Conservation (phyloP, 2,888 invertebrate genomes). For the Chelonus formosanus region DNA sequence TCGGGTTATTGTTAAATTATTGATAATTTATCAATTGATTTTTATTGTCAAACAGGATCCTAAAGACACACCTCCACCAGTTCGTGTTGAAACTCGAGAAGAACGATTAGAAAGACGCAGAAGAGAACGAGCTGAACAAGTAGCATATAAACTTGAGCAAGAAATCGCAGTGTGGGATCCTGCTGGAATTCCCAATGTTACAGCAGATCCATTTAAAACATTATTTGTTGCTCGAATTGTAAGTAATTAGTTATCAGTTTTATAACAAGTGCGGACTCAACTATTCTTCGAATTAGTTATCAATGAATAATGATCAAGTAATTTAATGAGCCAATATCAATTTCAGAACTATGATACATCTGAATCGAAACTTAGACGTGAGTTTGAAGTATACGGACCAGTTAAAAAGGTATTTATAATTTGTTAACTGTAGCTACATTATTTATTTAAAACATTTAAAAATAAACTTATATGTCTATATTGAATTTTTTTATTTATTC, state of each 20-base stretch:
- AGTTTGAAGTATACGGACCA: conserved; percentile 97
- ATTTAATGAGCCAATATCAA: conserved; percentile 33
- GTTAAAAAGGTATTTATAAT: conserved; percentile 84
- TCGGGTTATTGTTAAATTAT: background rate
- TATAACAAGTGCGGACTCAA: no score
- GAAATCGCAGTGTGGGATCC: conserved; percentile 98
- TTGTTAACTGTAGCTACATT: no score
- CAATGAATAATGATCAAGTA: background rate
- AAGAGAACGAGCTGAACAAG: conserved; percentile 94
- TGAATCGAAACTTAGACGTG: conserved; percentile 94
- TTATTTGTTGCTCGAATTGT: conserved; percentile 96
- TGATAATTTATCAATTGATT: background rate
- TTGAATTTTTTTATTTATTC: conserved; percentile 50
- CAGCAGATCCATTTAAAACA: conserved; percentile 95
- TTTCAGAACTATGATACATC: conserved; percentile 98
- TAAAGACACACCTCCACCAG: conserved; percentile 95
- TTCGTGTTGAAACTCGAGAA: conserved; percentile 93
- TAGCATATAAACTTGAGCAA: conserved; percentile 97
- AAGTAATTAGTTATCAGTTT: conserved; percentile 65
- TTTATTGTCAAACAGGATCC: conserved; percentile 77
- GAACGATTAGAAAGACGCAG: conserved; percentile 89
- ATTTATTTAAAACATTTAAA: no score
- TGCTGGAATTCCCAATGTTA: conserved; percentile 77
- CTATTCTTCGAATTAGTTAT: no score
- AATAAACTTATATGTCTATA: no score